Evolutionary conservation across 2,888 invertebrate genomes (phyloP), one percentile per base, ranked within the genome.

Genomic region (Tortricodes alternella): DNA sequence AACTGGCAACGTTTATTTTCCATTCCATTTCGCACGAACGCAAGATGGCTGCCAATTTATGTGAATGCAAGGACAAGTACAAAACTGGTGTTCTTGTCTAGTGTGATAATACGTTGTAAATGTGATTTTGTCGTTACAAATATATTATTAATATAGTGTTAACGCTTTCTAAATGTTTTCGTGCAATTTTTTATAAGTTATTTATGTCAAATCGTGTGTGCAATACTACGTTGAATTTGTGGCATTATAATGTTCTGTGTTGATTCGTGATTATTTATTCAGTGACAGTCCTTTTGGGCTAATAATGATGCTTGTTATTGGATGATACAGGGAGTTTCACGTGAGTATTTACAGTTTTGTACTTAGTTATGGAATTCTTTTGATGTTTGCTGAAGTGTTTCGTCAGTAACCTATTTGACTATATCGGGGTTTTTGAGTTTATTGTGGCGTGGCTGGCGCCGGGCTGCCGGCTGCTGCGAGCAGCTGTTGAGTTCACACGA

Each of bases 31-130:
- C 75, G 78, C 68, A 83, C 79, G 84, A 88, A 83, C 86, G 83
- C 89, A 90, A 90, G 89, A 90, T 90, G 89, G 89, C 89, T 78
- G 85, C 86, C 86, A 83, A 87, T 88, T 87, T 89, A 84, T 84
- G 85, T 84, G 89, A 88, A 85, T 80, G 87, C 87, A 88, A 87
- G 88, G 89, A 88, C 88, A 83, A 78, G 74, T 83, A 78, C 78
- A 75, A 83, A 85, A 88, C 85, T 87, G 82, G 68, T 87, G 81
- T 83, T 82, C 80, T 83, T 80, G 53, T 65, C 63, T 78, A 76
- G 66, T 63, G 70, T 83, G 80, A 82, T 84, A 80, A 81, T 80
- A 78, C 77, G 73, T 78, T 76, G 76, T 67, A 75, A 74, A 80
- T 82, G 87, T 88, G 86, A 81, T 86, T 84, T 74, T 80, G 83